Evolutionary conservation across 35 echinoderm and acorn worm genomes (phyloP).

Genomic region (Heliocidaris erythrogramma): DNA sequence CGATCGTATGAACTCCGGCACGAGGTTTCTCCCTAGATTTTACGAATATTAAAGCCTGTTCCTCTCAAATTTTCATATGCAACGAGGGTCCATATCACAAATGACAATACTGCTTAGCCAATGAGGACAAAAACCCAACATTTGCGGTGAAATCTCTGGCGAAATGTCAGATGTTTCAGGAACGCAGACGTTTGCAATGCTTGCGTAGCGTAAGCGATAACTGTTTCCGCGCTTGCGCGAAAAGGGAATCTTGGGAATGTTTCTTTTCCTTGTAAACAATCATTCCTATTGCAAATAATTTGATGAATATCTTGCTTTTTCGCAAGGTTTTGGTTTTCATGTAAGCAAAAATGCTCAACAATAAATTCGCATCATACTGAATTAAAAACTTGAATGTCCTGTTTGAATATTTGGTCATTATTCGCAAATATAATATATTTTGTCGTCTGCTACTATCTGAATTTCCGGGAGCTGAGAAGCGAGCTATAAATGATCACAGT

Average conservation of each 20-base stretch:
- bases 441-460: neutral
- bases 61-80: neutral
- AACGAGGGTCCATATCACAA: slow-evolving; percentile 11
- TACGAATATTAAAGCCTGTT: neutral
- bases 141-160: neutral
- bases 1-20: neutral
- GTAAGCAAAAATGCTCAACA: neutral
- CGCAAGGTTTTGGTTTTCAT: neutral
- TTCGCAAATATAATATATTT: neutral
- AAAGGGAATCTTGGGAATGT: slow-evolving; percentile 5
- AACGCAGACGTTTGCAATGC: neutral
- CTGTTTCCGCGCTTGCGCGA: slow-evolving; percentile 6
- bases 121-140: neutral
- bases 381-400: neutral
- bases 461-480: too few relatives aligned
- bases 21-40: slow-evolving; percentile 5
- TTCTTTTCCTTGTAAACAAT: neutral
- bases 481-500: too few relatives aligned
- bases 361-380: neutral
- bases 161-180: slow-evolving; percentile 2
- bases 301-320: neutral
- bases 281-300: neutral
- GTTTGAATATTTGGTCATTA: neutral
- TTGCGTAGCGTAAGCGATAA: neutral
- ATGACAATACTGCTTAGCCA: neutral